Conservation (phyloP, 2,797 vertebrate species). For the Scyliorhinus canicula region DNA sequence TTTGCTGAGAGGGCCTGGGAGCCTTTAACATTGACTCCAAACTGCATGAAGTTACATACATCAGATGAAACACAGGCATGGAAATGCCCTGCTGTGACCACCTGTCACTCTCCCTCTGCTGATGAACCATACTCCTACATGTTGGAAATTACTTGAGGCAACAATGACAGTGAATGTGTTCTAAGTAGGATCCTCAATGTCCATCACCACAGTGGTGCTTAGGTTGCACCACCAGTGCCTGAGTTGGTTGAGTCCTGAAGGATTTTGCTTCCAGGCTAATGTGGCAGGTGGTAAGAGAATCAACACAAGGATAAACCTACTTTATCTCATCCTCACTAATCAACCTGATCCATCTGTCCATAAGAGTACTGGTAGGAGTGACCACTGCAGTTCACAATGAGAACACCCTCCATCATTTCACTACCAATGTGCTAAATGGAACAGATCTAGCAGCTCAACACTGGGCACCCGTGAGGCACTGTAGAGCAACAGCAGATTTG, state of each 20-base stretch:
- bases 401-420: background rate
- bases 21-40: background rate
- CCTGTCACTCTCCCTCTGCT: background rate
- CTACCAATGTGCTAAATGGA: background rate
- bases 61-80: background rate
- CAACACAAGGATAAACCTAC: no score
- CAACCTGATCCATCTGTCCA: background rate
- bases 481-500: background rate
- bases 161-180: background rate
- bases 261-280: background rate
- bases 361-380: background rate
- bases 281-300: no score
- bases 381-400: background rate
- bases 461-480: background rate
- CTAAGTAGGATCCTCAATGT: background rate
- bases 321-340: background rate
- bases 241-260: background rate
- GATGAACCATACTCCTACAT: background rate
- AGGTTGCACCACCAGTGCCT: background rate
- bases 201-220: background rate
- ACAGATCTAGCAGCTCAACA: background rate
- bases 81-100: background rate
- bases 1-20: background rate
- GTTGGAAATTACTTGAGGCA: background rate
- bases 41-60: background rate